Percentiles rank a stretch among this genome's conserved stretches.
These are phyloP conservation scores for Helogale parvula DNA, from an alignment of 2,113 vertebrate genomes.

Conservation along the genomic window DNA sequence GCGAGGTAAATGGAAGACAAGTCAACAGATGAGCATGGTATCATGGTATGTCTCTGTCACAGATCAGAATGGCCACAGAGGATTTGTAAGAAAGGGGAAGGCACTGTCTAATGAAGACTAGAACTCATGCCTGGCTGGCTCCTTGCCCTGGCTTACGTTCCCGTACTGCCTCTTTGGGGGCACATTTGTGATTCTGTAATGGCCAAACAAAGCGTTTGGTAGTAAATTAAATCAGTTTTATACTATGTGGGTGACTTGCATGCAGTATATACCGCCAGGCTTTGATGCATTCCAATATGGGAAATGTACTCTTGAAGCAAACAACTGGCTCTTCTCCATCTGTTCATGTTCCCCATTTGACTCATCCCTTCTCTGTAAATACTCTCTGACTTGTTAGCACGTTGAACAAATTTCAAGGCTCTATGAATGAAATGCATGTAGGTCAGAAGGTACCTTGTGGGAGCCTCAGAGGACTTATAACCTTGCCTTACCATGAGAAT, in stretches of 20 bases:
- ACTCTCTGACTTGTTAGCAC: conserved; percentile 71
- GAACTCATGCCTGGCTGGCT: conserved; percentile 69
- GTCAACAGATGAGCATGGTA: background rate
- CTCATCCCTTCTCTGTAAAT: conserved; percentile 73
- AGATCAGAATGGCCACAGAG: background rate
- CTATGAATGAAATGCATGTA: background rate
- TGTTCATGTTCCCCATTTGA: conserved; percentile 75
- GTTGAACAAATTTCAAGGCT: conserved; percentile 70
- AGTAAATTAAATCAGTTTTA: conserved; percentile 71
- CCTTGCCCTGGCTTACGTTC: conserved; percentile 63
- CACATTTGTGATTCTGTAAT: conserved; percentile 75
- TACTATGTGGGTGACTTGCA: conserved; percentile 65
- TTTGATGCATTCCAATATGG: conserved; percentile 66
- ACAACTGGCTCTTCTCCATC: conserved; percentile 76
- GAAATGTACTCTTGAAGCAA: conserved; percentile 69
- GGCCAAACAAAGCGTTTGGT: conserved; percentile 54
- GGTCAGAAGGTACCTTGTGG: conserved; percentile 66
- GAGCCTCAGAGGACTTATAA: background rate
- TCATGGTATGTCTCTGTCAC: background rate
- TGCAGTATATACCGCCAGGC: conserved; percentile 55
- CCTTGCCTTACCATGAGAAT: conserved; percentile 16
- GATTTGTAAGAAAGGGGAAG: background rate
- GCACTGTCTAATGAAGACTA: background rate
- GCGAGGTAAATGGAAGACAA: background rate
- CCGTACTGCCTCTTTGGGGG: conserved; percentile 62